Evolutionary conservation across 2,888 invertebrate genomes (phyloP).

Genomic region (Hololepta plana): DNA sequence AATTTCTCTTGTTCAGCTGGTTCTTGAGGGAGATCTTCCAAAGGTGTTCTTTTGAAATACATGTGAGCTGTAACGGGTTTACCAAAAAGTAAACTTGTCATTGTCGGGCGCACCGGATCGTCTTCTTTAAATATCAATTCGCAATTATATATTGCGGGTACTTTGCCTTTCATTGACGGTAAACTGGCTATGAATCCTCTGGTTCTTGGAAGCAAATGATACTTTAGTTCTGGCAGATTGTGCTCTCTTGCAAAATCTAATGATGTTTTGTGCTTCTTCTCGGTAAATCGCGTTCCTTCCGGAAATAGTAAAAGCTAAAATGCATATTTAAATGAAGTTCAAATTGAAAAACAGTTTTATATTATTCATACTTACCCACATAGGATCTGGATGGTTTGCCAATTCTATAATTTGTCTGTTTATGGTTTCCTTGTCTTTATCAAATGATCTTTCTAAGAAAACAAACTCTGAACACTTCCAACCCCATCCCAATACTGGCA

Average conservation of each 20-base stretch:
- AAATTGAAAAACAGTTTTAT: background rate
- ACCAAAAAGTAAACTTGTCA: slow-evolving; percentile 59
- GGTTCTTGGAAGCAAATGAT: slow-evolving; percentile 88
- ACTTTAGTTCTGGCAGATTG: slow-evolving; percentile 66
- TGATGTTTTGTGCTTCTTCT: slow-evolving; percentile 71
- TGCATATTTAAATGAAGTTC: slow-evolving; percentile 1
- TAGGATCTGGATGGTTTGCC: slow-evolving; percentile 76
- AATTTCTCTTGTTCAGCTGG: slow-evolving; percentile 59
- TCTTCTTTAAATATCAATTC: slow-evolving; percentile 51
- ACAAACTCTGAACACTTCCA: slow-evolving; percentile 94
- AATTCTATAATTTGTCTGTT: slow-evolving; percentile 62
- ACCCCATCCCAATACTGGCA: slow-evolving; percentile 89
- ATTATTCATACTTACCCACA: slow-evolving; percentile 46
- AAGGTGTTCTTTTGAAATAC: slow-evolving; percentile 62
- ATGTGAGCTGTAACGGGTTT: slow-evolving; percentile 54
- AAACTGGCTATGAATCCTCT: slow-evolving; percentile 82
- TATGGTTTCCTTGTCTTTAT: slow-evolving; percentile 75
- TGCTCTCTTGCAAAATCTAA: slow-evolving; percentile 73
- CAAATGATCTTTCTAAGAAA: slow-evolving; percentile 80
- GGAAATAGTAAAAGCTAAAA: slow-evolving; percentile 70
- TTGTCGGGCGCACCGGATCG: slow-evolving; percentile 49
- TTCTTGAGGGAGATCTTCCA: slow-evolving; percentile 60
- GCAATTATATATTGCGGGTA: slow-evolving; percentile 71
- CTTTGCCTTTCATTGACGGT: slow-evolving; percentile 60
- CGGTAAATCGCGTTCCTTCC: slow-evolving; percentile 85